Evolutionary conservation across 1,140 invertebrate genomes (phyloP).

Genomic region (Trigoniulus corallinus): DNA sequence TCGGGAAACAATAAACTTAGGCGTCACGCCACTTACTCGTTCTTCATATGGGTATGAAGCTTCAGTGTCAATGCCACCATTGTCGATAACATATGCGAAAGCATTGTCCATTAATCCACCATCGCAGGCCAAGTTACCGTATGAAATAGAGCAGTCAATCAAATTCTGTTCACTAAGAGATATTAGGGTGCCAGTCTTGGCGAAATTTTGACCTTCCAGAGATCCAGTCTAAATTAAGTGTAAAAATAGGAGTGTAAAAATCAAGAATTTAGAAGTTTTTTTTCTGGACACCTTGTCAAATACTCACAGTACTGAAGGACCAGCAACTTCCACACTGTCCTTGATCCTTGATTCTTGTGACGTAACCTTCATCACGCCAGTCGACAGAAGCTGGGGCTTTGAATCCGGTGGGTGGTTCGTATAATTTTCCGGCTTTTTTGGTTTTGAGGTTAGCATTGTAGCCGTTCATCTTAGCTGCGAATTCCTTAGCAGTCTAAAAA

Average conservation of each 20-base stretch:
- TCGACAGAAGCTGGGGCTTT: constrained; percentile 22
- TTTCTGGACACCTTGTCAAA: too few species aligned
- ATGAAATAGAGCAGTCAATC: constrained; percentile 20
- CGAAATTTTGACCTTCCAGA: constrained; percentile 12
- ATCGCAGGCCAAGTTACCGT: constrained; percentile 44
- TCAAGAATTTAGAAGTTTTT: too few species aligned
- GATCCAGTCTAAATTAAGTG: too few species aligned
- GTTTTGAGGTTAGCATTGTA: background rate
- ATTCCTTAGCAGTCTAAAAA: too few species aligned
- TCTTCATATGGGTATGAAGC: too few species aligned
- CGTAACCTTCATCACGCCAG: constrained; percentile 25
- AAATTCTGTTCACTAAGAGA: constrained; percentile 16
- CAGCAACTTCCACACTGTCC: constrained; percentile 26
- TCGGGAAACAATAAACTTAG: too few species aligned
- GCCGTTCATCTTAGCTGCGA: background rate
- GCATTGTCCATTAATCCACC: constrained; percentile 46
- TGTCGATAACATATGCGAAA: constrained; percentile 43
- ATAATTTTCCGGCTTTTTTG: background rate
- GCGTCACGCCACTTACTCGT: too few species aligned
- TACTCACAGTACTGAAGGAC: constrained; percentile 24
- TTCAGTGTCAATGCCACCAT: too few species aligned
- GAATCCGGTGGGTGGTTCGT: too few species aligned
- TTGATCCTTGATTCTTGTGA: constrained; percentile 31
- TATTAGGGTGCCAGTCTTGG: constrained; percentile 14
- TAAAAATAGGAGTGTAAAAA: too few species aligned